phyloP scores from a whole-genome alignment of 2,888 invertebrate genomes.

The Tridacna gigas region DNA sequence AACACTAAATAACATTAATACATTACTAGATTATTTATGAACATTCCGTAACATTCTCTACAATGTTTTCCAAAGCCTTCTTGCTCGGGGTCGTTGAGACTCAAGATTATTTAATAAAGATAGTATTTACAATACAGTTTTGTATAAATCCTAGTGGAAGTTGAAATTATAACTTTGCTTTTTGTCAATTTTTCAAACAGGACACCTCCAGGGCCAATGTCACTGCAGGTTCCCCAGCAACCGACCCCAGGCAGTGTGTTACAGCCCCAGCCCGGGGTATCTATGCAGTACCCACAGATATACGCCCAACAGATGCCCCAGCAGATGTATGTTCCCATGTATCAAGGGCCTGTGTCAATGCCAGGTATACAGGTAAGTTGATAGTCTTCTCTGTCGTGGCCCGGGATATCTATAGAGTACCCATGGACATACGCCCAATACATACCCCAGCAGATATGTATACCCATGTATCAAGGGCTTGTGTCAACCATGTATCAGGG shows the following conservation, averaged over 20 bases:
- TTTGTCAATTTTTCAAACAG: neutral
- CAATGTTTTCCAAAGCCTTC: too few species aligned
- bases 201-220: slow-evolving; percentile 14
- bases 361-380: slow-evolving; percentile 59
- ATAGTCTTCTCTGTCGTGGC: slow-evolving; percentile 25
- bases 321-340: slow-evolving; percentile 66
- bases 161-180: too few species aligned
- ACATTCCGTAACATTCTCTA: too few species aligned
- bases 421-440: slow-evolving; percentile 60
- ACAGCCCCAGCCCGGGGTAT: slow-evolving; percentile 52
- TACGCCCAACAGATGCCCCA: slow-evolving; percentile 61
- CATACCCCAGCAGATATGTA: slow-evolving; percentile 62
- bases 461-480: slow-evolving; percentile 66
- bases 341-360: slow-evolving; percentile 60
- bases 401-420: slow-evolving; percentile 52
- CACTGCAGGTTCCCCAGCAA: slow-evolving; percentile 45
- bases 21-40: too few species aligned
- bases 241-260: slow-evolving; percentile 39
- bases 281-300: slow-evolving; percentile 60
- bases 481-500: slow-evolving; percentile 66
- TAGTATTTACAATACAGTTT: too few species aligned
- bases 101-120: too few species aligned
- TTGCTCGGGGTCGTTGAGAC: too few species aligned
- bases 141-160: too few species aligned
- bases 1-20: too few species aligned